These are phyloP conservation scores for Araneus ventricosus DNA, from an alignment of 1,140 invertebrate genomes.

Conservation along the genomic window DNA sequence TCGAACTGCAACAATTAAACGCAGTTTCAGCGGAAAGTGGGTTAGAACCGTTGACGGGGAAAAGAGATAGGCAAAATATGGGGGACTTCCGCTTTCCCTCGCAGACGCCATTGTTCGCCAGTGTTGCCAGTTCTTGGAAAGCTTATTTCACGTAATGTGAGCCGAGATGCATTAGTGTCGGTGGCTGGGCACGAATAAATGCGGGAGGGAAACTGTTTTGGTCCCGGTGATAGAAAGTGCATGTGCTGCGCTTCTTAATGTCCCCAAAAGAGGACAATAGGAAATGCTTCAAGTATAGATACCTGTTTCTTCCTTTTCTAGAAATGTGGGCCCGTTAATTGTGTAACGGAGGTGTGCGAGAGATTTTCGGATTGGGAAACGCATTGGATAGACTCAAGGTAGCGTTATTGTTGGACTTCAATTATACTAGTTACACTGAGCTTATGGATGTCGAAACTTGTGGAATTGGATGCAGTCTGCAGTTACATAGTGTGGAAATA, in stretches of 20 bases:
- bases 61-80: conserved; percentile 21
- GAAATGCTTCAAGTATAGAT: not conserved
- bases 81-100: not conserved
- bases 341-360: no score
- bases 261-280: not conserved
- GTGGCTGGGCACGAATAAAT: conserved; percentile 1
- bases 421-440: no score
- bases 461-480: no score
- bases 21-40: not conserved
- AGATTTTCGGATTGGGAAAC: no score
- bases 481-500: no score
- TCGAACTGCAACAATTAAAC: not conserved
- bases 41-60: not conserved
- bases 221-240: no score
- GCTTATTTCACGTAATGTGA: not conserved
- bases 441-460: no score
- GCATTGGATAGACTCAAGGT: no score
- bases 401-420: no score
- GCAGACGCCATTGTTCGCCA: not conserved
- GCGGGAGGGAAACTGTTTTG: not conserved
- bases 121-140: not conserved
- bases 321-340: not conserved
- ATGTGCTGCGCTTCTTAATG: no score
- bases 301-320: not conserved
- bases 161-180: not conserved